Base-by-base conservation (phyloP, 2,888 invertebrate species). In the Watsonalla cultraria region DNA sequence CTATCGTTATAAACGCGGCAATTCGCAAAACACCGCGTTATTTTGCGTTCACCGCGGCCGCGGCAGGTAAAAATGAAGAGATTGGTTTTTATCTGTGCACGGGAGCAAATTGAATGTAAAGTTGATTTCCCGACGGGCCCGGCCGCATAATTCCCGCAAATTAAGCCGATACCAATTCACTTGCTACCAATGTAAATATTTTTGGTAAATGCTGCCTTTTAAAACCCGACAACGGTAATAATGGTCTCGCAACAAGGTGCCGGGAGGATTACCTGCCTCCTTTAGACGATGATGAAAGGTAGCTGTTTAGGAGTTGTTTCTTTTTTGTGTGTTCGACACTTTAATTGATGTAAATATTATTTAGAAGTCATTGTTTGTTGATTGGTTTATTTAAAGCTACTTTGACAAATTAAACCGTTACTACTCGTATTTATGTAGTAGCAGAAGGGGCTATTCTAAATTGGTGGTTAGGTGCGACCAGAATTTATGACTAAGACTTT, bases 101-200 rank as follows among this genome's bases (percentile, higher is more conserved):
- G 72, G 64, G 70, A 74, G 80, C 74, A 88, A 90, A 89, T 89
- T 89, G 88, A 85, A 89, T 90, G 86, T 84, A 86, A 90, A 90
- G 89, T 86, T 83, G 90, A 90, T 90, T 90, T 90, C 89, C 89
- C 90, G 74, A 67, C 81, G 88, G 88, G 78, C 80, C 70, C 64
- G 64, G 69, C 79, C 80, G 80, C 83, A 79, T 86, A 84, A 86
- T 86, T 83, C 84, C 82, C 84, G 74, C 84, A 85, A 86, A 86
- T 86, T 86, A 88, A 86, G 82, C 84, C 78, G 80, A 78, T 82
- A 76, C 82, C 87, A 81, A 86, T 87, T 85, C 83, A 80, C 78
- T 86, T 79, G 84, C 76, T 80, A 76, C 83, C 84, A 74, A 83
- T 84, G 82, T 87, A 89, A 89, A 89, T 88, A 89, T 89, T 89